phyloP scores from a whole-genome alignment of 2,888 invertebrate genomes.

The Drosophila pegasa region DNA sequence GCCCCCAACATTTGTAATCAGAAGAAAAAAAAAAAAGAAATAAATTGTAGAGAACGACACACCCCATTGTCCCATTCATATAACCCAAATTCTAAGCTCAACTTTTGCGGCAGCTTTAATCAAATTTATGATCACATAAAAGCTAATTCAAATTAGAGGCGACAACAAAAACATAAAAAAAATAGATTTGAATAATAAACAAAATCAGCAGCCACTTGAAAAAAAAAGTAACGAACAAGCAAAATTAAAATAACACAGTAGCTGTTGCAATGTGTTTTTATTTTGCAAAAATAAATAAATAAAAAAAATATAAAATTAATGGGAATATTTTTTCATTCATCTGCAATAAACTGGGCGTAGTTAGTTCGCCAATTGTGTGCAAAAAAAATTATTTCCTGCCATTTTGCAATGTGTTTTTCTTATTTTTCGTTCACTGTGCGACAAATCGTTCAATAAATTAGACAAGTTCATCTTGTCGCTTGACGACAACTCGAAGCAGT shows the following conservation, averaged over 20 bases:
- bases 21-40: not conserved
- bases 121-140: conserved; percentile 47
- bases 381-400: not conserved
- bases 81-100: conserved; percentile 56
- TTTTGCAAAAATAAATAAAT: not conserved
- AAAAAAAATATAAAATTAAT: conserved; percentile 7
- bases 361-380: not conserved
- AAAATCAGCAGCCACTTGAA: conserved; percentile 5
- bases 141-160: conserved; percentile 38
- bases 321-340: conserved; percentile 4
- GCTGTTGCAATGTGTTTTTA: conserved; percentile 16
- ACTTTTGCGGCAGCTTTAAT: conserved; percentile 51
- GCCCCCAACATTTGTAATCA: conserved; percentile 1
- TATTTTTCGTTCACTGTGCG: conserved; percentile 10
- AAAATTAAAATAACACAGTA: not conserved
- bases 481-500: conserved; percentile 51
- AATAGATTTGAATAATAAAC: conserved; percentile 9
- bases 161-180: conserved; percentile 11
- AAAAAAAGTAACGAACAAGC: not conserved
- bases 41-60: conserved; percentile 7
- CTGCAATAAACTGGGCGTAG: not conserved
- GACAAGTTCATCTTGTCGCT: conserved; percentile 39
- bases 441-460: conserved; percentile 40
- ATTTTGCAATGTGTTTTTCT: not conserved
- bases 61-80: conserved; percentile 32